Conservation (phyloP, 2,797 vertebrate species). For the Chaetodon trifasciatus region DNA sequence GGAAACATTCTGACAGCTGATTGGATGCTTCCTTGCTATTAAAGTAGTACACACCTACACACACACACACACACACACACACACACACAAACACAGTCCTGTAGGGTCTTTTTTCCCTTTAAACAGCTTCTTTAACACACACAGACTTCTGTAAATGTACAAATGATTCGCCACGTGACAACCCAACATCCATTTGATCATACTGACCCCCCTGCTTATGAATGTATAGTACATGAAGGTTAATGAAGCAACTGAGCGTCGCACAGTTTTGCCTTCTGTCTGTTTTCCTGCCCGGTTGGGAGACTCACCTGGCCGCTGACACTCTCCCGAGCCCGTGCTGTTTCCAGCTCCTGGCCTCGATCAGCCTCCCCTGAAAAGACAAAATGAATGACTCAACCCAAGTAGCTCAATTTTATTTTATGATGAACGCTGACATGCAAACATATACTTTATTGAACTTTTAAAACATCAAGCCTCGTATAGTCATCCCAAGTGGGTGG, state of each 20-base stretch:
- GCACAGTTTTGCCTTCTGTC: slow-evolving; percentile 70
- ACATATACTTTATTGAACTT: slow-evolving; percentile 35
- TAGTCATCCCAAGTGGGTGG: slow-evolving; percentile 36
- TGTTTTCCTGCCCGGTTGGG: slow-evolving; percentile 47
- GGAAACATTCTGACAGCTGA: slow-evolving; percentile 28
- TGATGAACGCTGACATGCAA: slow-evolving; percentile 3
- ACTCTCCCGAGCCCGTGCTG: slow-evolving; percentile 32
- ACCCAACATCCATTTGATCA: slow-evolving; percentile 38
- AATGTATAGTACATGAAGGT: slow-evolving; percentile 70
- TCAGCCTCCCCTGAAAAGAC: slow-evolving; percentile 10
- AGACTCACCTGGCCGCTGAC: slow-evolving; percentile 53
- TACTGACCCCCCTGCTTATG: slow-evolving; percentile 53
- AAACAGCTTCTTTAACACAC: background rate
- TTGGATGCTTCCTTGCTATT: slow-evolving; percentile 10
- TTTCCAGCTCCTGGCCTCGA: slow-evolving; percentile 44
- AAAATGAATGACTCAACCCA: background rate
- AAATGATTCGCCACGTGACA: background rate
- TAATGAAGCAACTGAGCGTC: slow-evolving; percentile 73
- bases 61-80: background rate
- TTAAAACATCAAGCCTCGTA: slow-evolving; percentile 32
- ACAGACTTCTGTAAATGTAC: background rate
- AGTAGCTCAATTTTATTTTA: slow-evolving; percentile 1
- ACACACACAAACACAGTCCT: background rate
- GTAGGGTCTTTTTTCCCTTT: background rate
- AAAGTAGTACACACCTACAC: slow-evolving; percentile 16